Evolutionary conservation across 2,113 vertebrate species (phyloP).

Genomic region (Eurypyga helias): DNA sequence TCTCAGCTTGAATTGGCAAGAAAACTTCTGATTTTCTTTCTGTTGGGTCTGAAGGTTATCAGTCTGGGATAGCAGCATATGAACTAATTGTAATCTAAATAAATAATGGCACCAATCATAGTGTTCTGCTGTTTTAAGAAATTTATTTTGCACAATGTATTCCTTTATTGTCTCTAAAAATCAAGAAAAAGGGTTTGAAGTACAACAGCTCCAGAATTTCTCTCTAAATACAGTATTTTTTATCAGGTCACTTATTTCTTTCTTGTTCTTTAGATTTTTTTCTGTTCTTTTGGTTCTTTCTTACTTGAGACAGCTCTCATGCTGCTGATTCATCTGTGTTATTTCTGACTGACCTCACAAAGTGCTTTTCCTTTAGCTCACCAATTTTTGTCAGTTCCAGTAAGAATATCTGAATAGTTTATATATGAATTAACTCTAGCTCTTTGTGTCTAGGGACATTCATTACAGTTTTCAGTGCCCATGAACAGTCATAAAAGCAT

Average conservation of each 20-base stretch:
- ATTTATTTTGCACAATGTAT: neutral
- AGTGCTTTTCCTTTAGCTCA: slow-evolving; percentile 44
- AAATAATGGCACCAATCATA: neutral
- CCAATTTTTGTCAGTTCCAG: slow-evolving; percentile 38
- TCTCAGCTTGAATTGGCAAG: neutral
- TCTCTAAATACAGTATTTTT: neutral
- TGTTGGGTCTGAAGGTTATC: neutral
- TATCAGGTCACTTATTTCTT: neutral
- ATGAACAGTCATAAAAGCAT: slow-evolving; percentile 38
- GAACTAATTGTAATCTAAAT: neutral
- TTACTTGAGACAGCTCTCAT: neutral
- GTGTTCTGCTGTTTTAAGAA: neutral
- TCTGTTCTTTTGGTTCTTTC: neutral
- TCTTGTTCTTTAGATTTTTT: neutral
- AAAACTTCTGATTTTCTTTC: neutral
- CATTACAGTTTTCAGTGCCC: slow-evolving; percentile 19
- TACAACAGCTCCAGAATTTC: neutral
- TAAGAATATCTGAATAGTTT: slow-evolving; percentile 32
- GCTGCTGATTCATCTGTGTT: slow-evolving; percentile 34
- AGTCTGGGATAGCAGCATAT: neutral
- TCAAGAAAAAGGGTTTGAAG: neutral
- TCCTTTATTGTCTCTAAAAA: neutral
- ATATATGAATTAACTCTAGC: slow-evolving; percentile 24
- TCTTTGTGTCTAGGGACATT: slow-evolving; percentile 32
- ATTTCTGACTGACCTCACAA: slow-evolving; percentile 51